Conservation (phyloP, 2,113 vertebrate species). For the Phycodurus eques region DNA sequence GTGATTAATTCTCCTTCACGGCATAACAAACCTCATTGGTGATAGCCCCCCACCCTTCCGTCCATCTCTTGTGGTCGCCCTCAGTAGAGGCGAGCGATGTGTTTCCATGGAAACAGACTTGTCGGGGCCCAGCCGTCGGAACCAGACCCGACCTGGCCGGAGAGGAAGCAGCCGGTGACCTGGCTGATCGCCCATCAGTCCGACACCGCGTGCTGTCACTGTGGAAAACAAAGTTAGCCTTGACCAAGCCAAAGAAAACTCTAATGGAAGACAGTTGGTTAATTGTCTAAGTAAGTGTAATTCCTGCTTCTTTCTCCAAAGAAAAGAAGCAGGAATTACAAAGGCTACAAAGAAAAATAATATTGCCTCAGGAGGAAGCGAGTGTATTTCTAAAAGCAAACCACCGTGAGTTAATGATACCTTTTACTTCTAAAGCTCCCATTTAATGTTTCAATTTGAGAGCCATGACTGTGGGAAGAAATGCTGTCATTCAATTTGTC, state of each 20-base stretch:
- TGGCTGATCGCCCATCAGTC: constrained; percentile 61
- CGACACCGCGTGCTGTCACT: constrained; percentile 34
- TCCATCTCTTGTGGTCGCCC: constrained; percentile 37
- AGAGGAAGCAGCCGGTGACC: constrained; percentile 67
- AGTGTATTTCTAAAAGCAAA: neutral
- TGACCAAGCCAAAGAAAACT: neutral
- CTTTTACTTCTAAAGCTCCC: neutral
- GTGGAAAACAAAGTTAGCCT: constrained; percentile 26
- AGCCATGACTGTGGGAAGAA: too few relatives aligned
- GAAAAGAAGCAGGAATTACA: too few relatives aligned
- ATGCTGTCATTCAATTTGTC: too few relatives aligned
- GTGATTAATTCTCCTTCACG: constrained; percentile 55
- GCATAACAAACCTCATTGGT: constrained; percentile 44
- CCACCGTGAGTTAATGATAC: neutral
- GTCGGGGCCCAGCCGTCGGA: constrained; percentile 58
- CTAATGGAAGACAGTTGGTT: neutral
- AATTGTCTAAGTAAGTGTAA: neutral
- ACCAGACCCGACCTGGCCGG: constrained; percentile 49
- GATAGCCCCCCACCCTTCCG: constrained; percentile 24
- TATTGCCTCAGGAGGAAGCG: neutral
- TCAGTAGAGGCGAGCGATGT: constrained; percentile 45
- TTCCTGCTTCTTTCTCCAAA: neutral
- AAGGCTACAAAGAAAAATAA: neutral
- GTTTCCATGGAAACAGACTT: constrained; percentile 72
- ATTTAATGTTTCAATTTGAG: neutral